A percentile compares a stretch with the other conserved stretches of the same genome.
These are phyloP conservation scores for Frankliniella fusca DNA, from an alignment of 2,888 invertebrate genomes.

Conservation along the genomic window DNA sequence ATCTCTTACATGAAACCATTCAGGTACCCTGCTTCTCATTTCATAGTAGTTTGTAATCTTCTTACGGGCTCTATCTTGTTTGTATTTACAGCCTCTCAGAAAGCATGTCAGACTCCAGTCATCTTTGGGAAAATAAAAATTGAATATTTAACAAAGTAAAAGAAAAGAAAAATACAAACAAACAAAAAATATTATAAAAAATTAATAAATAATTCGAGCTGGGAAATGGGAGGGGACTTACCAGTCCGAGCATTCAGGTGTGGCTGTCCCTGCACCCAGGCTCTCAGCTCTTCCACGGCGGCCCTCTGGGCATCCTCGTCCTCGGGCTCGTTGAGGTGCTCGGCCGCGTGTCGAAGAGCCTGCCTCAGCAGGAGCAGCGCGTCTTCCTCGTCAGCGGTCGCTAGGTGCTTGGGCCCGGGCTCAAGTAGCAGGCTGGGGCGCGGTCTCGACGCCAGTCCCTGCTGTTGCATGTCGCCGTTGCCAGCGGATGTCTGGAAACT, in stretches of 20 bases:
- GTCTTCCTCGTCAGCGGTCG: background rate
- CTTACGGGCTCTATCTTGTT: conserved; percentile 54
- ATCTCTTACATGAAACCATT: conserved; percentile 61
- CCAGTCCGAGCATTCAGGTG: conserved; percentile 46
- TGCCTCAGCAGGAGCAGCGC: background rate
- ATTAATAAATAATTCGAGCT: background rate
- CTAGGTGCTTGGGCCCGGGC: background rate
- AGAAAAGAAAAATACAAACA: background rate
- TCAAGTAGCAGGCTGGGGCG: background rate
- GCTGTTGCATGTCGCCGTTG: background rate
- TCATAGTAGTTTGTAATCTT: conserved; percentile 57
- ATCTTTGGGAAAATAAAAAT: conserved; percentile 43
- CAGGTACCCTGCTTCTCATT: conserved; percentile 53
- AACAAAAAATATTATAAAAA: conserved; percentile 9
- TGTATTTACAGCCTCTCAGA: conserved; percentile 59
- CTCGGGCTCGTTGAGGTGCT: conserved; percentile 40
- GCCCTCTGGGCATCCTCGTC: conserved; percentile 44
- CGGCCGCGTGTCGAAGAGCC: background rate
- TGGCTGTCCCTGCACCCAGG: conserved; percentile 47
- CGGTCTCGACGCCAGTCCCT: background rate
- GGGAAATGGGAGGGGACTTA: conserved; percentile 38
- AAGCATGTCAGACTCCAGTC: conserved; percentile 55
- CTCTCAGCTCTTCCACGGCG: conserved; percentile 45
- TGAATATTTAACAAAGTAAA: background rate
- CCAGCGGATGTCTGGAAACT: too few relatives aligned